phyloP scores from a whole-genome alignment of 1,140 invertebrate genomes.

The Trachymyrmex cornetzi region DNA sequence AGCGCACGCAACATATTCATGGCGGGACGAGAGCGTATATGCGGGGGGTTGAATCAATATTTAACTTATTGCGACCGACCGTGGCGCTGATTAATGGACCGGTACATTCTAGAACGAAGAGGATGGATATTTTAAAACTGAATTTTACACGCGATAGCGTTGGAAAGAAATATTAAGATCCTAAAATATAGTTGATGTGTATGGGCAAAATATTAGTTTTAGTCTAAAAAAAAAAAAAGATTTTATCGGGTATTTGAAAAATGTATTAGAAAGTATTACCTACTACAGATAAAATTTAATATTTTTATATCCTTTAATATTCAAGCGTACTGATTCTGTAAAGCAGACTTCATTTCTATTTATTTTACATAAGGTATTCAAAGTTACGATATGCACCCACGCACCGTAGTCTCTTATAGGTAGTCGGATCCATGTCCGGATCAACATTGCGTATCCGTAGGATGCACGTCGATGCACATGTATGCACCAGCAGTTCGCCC shows the following conservation, averaged over 20 bases:
- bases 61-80: conserved; percentile 80
- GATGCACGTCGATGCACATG: conserved; percentile 74
- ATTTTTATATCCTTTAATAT: background rate
- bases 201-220: background rate
- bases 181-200: background rate
- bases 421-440: conserved; percentile 71
- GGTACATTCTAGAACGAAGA: conserved; percentile 25
- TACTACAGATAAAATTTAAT: background rate
- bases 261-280: background rate
- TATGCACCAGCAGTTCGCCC: conserved; percentile 64
- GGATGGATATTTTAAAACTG: conserved; percentile 28
- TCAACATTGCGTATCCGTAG: conserved; percentile 72
- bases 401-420: conserved; percentile 68
- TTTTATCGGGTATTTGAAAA: background rate
- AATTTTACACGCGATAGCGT: conserved; percentile 10
- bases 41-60: conserved; percentile 79
- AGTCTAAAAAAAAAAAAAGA: background rate
- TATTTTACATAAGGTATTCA: conserved; percentile 37
- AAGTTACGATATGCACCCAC: conserved; percentile 49
- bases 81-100: conserved; percentile 73
- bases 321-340: background rate
- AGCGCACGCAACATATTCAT: conserved; percentile 77
- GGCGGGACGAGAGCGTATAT: conserved; percentile 50
- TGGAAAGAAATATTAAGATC: conserved; percentile 17
- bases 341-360: conserved; percentile 10